Evolutionary conservation across 2,113 vertebrate genomes (phyloP).

Genomic region (Atrichornis clamosus): DNA sequence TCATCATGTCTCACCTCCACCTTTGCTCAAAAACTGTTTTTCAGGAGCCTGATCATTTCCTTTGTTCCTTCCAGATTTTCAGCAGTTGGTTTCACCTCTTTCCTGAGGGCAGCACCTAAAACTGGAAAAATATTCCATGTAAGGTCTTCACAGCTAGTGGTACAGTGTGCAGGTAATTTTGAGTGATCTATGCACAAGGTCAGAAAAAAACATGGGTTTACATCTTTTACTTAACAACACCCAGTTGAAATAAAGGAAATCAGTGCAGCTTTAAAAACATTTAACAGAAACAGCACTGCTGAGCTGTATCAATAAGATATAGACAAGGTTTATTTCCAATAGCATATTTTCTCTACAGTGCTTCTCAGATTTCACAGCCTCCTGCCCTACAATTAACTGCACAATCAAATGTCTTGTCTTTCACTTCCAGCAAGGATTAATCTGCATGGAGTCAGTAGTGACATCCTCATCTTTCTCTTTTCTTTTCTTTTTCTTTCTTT

Average conservation of each 20-base stretch:
- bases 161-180: not conserved
- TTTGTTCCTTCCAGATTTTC: not conserved
- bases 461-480: not conserved
- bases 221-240: not conserved
- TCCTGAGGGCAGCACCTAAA: not conserved
- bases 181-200: not conserved
- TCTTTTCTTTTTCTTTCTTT: not conserved
- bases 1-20: not conserved
- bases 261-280: not conserved
- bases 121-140: not conserved
- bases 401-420: not conserved
- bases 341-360: not conserved
- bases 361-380: not conserved
- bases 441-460: not conserved
- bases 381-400: not conserved
- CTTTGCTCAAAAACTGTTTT: not conserved
- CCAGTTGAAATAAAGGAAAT: not conserved
- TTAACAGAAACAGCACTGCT: not conserved
- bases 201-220: not conserved
- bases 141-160: not conserved
- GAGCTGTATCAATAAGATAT: not conserved
- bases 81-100: not conserved
- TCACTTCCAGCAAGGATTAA: not conserved
- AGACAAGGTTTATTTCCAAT: rapidly evolving
- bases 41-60: not conserved